Evolutionary conservation across 2,888 invertebrate genomes (phyloP), one percentile per base, ranked within the genome.

Genomic region (Onthophagus sagittarius): DNA sequence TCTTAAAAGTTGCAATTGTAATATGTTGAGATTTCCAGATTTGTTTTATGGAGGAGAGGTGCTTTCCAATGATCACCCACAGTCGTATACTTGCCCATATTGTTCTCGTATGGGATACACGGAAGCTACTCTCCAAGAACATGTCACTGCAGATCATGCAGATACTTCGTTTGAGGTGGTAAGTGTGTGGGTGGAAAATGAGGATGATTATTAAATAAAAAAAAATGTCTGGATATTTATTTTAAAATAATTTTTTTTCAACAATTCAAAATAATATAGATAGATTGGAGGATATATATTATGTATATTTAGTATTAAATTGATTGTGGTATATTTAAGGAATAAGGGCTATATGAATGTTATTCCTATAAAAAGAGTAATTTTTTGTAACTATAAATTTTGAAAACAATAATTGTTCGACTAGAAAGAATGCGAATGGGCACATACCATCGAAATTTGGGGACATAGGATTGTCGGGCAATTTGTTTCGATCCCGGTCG

Each of bases 21-120:
- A 2, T n/a, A 15, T 15, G 14, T 3, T 23, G 9, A n/a, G n/a
- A 15, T 76, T 86, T 88, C 62, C 85, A 95, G 96, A 98, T 87
- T 88, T 97, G 79, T 97, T 95, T 87, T 99, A 97, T 89, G 97
- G 97, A 76, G 98, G 98, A 76, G 98, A 98, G 87, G 93, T 95
- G 82, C 88, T 96, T 82, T 92, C 92, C 78, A 93, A 93, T 80
- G 98, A 97, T 84, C 95, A 97, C 85, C 96, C 96, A 78, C 97
- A 97, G 87, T 94, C 98, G 77, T 96, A 97, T 86, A 97, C 98
- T 78, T 99, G 99, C 88, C 99, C 99, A 65, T 97, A 96, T 86
- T 99, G 99, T 88, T 95, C 96, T 82, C 92, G 93, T 83, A 95
- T 97, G 94, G 99, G 99, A 72, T 96, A 95, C 86, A 97, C 97